These are phyloP conservation scores for Crambe crambe DNA, from an alignment of 37 sponge, comb jelly and placozoan species.

Conservation along the genomic window DNA sequence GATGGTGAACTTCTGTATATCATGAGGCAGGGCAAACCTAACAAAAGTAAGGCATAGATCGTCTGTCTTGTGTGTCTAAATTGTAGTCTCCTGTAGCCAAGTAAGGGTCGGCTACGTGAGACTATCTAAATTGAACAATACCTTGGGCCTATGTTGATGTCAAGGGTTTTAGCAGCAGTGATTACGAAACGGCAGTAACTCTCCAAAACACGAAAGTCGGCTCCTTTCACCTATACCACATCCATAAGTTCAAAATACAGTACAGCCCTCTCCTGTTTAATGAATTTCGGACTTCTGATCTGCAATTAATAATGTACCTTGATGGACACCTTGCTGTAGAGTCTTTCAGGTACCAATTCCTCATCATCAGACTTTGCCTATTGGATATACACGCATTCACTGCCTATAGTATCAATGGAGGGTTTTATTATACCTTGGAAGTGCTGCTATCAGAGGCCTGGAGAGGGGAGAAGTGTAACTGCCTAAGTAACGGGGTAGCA, in stretches of 20 bases:
- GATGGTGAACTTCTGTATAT: constrained; percentile 81
- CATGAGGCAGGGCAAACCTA: constrained; percentile 77
- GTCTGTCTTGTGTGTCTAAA: too few relatives aligned
- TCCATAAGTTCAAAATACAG: not conserved
- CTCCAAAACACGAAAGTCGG: constrained; percentile 81
- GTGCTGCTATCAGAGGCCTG: too few relatives aligned
- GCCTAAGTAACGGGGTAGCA: too few relatives aligned
- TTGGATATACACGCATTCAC: too few relatives aligned
- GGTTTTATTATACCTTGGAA: too few relatives aligned
- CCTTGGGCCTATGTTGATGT: constrained; percentile 71
- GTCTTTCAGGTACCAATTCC: constrained; percentile 56
- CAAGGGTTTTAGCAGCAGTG: constrained; percentile 74
- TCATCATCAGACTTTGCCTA: not conserved
- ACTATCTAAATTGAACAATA: not conserved
- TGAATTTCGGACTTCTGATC: too few relatives aligned
- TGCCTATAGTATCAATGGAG: too few relatives aligned
- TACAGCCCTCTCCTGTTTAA: not conserved
- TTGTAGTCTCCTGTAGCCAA: not conserved
- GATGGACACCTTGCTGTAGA: constrained; percentile 48
- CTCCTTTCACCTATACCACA: constrained; percentile 69
- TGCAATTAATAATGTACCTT: constrained; percentile 22
- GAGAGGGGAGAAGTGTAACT: too few relatives aligned
- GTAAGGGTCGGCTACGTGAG: too few relatives aligned
- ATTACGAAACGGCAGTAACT: constrained; percentile 82
- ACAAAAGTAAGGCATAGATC: not conserved